These are phyloP conservation scores for Tupaia tana DNA, from an alignment of 2,113 vertebrate species.

Conservation along the genomic window DNA sequence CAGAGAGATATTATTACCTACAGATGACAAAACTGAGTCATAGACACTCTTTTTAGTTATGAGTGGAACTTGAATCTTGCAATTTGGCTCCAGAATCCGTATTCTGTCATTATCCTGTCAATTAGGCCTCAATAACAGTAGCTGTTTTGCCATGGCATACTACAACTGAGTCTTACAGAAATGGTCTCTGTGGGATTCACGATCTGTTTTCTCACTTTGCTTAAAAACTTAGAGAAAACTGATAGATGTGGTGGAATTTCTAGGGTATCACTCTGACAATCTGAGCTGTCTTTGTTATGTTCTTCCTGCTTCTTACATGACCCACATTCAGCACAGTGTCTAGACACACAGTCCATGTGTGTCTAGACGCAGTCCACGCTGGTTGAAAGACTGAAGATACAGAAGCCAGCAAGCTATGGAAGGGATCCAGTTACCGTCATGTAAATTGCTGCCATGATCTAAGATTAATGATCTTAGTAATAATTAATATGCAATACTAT, in stretches of 20 bases:
- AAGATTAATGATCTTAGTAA: not conserved
- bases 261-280: fast-evolving
- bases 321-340: fast-evolving
- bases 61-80: not conserved
- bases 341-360: not conserved
- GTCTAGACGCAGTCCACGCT: not conserved
- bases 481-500: not conserved
- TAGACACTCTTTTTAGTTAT: not conserved
- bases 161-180: not conserved
- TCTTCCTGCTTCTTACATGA: not conserved
- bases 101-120: not conserved
- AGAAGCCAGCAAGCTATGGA: not conserved
- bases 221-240: not conserved
- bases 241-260: not conserved
- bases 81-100: fast-evolving
- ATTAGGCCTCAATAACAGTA: fast-evolving
- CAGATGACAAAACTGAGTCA: not conserved
- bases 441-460: not conserved
- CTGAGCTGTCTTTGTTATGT: not conserved
- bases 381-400: not conserved
- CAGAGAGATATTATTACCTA: not conserved
- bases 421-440: not conserved
- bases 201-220: not conserved
- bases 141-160: not conserved
- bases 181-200: too few species aligned